phyloP scores from a whole-genome alignment of 2,113 vertebrate species.

The Otocyon megalotis region DNA sequence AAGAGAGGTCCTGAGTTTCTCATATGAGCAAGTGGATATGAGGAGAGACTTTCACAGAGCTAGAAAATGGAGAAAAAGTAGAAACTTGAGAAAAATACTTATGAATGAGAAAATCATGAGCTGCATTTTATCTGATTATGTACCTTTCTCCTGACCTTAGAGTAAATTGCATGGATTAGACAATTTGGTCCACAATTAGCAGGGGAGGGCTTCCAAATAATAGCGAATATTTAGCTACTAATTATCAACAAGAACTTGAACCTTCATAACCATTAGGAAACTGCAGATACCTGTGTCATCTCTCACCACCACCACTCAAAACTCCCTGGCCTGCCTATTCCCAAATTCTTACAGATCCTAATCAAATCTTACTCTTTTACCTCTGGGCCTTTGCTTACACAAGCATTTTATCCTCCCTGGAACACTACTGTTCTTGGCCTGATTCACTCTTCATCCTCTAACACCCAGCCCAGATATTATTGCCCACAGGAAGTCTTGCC shows the following conservation, averaged over 20 bases:
- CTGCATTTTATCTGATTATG: not conserved
- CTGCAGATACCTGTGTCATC: not conserved
- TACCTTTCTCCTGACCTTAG: not conserved
- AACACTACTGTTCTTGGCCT: not conserved
- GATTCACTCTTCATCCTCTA: not conserved
- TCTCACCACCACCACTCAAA: not conserved
- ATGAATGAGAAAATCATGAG: not conserved
- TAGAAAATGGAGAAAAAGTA: not conserved
- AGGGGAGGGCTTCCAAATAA: not conserved
- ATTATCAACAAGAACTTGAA: not conserved
- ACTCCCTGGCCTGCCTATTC: not conserved
- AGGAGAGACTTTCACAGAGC: not conserved
- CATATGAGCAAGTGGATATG: not conserved
- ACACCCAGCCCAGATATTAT: not conserved
- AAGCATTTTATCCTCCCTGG: not conserved
- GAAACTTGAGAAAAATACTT: not conserved
- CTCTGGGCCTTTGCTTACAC: not conserved
- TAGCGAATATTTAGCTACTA: not conserved
- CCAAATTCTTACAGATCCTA: not conserved
- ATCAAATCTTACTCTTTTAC: not conserved
- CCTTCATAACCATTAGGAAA: not conserved
- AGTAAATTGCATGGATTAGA: not conserved
- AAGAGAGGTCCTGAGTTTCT: not conserved
- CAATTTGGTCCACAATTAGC: not conserved
- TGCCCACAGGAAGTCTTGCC: not conserved